Evolutionary conservation across 2,797 vertebrate genomes (phyloP).

Genomic region (Hybognathus amarus): DNA sequence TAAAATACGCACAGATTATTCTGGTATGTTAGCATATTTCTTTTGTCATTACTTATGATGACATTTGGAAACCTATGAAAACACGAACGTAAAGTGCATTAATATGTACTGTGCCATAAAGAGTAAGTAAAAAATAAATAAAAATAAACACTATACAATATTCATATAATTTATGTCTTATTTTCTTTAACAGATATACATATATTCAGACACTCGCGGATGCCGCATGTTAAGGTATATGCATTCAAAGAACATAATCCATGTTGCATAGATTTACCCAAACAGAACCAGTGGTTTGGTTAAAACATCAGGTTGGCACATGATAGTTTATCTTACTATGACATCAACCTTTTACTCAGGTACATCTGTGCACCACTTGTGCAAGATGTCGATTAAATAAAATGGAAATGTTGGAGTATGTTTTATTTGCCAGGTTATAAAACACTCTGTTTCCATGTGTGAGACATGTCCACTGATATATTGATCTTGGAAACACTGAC

Average conservation of each 20-base stretch:
- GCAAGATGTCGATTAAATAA: conserved; percentile 47
- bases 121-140: conserved; percentile 63
- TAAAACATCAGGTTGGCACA: conserved; percentile 83
- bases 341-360: conserved; percentile 60
- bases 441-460: neutral
- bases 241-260: conserved; percentile 77
- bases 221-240: conserved; percentile 73
- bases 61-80: conserved; percentile 46
- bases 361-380: conserved; percentile 44
- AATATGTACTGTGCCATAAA: conserved; percentile 63
- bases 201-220: conserved; percentile 69
- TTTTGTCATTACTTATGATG: conserved; percentile 45
- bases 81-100: conserved; percentile 76
- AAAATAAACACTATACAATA: conserved; percentile 55
- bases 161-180: conserved; percentile 61
- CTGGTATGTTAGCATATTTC: neutral
- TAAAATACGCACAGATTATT: conserved; percentile 16
- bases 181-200: conserved; percentile 64
- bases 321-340: conserved; percentile 70
- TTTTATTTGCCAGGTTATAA: conserved; percentile 11
- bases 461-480: conserved; percentile 42
- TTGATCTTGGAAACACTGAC: conserved; percentile 38
- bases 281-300: conserved; percentile 83
- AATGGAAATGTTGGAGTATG: neutral
- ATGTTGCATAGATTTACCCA: conserved; percentile 98